Base-by-base conservation (phyloP, 1,140 invertebrate genomes). In the Zaprionus lachaisei region DNA sequence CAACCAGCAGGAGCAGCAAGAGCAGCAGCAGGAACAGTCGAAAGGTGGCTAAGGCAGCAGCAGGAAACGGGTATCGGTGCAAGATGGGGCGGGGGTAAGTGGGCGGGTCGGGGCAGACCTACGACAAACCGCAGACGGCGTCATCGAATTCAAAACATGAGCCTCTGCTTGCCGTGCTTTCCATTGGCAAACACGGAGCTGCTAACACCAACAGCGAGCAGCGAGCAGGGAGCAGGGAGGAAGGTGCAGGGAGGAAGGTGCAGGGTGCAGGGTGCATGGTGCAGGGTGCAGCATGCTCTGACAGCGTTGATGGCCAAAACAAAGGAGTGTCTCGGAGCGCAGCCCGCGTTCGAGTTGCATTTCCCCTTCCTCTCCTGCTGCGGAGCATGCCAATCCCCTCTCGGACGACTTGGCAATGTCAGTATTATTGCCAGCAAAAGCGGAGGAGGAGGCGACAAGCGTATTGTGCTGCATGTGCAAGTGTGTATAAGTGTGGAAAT, bases 81-180 rank as follows among this genome's bases (percentile, higher is more conserved):
- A 5, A 31, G 41, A n/a, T 12, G 9, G n/a, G 37, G 26, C 22
- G 54, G 28, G 4, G 41, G 28, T 4, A 5, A 41, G 31, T 12
- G 9, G n/a, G 47, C 66, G 22, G 41, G n/a, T n/a, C 41, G n/a
- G 41, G 4, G 38, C 38, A 41, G 66, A 73, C 54, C 60, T 55
- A 63, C 31, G 41, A 66, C 56, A 71, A 79, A 34, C 79, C 79
- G 37, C 79, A 78, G 69, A 66, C 65, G 57, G 37, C 69, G 79
- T 75, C 74, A 80, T 77, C 64, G 69, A 77, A 73, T 80, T 68
- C 44, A 61, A 77, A 76, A 72, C 60, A 57, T n/a, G 67, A 63
- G 61, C 47, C 26, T 15, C 51, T 57, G 54, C 38, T 63, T 12
- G 17, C 26, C 17, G 15, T 22, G 44, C 55, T 17, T 12, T 44